Evolutionary conservation across 2,888 invertebrate genomes (phyloP), one percentile per base, ranked within the genome.

Genomic region (Eutolmus rufibarbis): DNA sequence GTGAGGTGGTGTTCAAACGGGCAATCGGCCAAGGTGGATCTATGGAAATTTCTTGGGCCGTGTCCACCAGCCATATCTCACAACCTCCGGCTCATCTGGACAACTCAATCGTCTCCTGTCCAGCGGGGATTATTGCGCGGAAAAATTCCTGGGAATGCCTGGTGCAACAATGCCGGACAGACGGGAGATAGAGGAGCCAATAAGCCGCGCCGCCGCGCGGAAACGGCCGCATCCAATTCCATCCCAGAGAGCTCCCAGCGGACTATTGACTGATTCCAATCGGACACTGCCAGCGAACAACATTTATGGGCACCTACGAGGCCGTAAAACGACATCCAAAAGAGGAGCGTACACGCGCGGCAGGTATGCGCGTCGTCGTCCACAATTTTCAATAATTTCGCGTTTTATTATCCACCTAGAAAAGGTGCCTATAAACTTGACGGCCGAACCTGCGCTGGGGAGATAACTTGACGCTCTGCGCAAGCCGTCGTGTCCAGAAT

Each of bases 191-290:
- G n/a, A 82, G 34, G 23, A 82, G 37, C 82, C 66, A 66, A 82
- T 82, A 82, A 57, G 57, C 57, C 57, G 66, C 74, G 46, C 51
- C 51, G 51, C 51, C 51, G n/a, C 40, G 46, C 74, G 43, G 14
- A 85, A 74, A 74, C 51, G 46, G 34, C 81, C 74, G 37, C 74
- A 46, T 31, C 74, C 85, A 85, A 85, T 86, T 76, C 76, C 66
- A 51, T 86, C 34, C 77, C 51, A 77, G 74, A 23, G 28, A 12
- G 66, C 66, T 66, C 28, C 66, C 66, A n/a, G 31, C 19, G 19
- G 79, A 74, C 46, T 87, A 87, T 87, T 87, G 87, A 87, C 87
- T 87, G 87, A 87, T 87, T 87, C 82, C 56, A 87, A 87, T 87
- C 87, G 76, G 87, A 82, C 82, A 87, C 74, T 57, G 79, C 66